Evolutionary conservation across 2,113 vertebrate genomes (phyloP).

Genomic region (Brachyhypopomus gauderio): DNA sequence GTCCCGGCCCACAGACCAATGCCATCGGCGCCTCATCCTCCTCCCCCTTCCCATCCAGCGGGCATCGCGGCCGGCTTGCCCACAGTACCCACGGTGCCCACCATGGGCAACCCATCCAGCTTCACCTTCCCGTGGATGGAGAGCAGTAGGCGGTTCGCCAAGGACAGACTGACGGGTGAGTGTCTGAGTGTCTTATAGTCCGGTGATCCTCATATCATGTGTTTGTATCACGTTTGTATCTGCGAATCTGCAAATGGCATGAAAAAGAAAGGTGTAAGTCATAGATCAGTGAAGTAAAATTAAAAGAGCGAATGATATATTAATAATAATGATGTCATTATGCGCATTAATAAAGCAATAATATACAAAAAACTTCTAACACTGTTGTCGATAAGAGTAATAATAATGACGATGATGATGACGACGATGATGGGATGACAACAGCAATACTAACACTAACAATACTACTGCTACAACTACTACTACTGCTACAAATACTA

Average conservation of each 20-base stretch:
- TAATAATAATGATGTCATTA: too few species aligned
- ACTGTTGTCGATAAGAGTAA: slow-evolving; percentile 12
- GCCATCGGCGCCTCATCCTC: slow-evolving; percentile 70
- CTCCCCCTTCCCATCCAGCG: slow-evolving; percentile 73
- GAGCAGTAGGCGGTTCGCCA: slow-evolving; percentile 86
- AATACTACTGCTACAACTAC: slow-evolving; percentile 10
- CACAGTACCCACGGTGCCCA: slow-evolving; percentile 66
- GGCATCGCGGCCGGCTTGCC: slow-evolving; percentile 76
- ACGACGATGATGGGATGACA: background rate
- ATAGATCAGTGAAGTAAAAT: too few species aligned
- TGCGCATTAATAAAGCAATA: too few species aligned
- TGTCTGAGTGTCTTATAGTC: background rate
- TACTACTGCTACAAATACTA: background rate
- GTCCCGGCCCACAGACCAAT: slow-evolving; percentile 86
- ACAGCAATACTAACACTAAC: background rate
- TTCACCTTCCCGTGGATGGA: slow-evolving; percentile 96
- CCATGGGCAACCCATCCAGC: slow-evolving; percentile 75
- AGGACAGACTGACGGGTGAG: slow-evolving; percentile 93
- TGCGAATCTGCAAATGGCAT: too few species aligned
- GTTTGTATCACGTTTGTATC: too few species aligned
- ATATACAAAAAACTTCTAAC: too few species aligned
- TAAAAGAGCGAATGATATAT: too few species aligned
- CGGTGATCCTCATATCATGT: too few species aligned
- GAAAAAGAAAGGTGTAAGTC: too few species aligned
- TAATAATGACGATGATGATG: slow-evolving; percentile 3